Evolutionary conservation across 1,140 invertebrate genomes (phyloP).

Genomic region (Diabrotica undecimpunctata): DNA sequence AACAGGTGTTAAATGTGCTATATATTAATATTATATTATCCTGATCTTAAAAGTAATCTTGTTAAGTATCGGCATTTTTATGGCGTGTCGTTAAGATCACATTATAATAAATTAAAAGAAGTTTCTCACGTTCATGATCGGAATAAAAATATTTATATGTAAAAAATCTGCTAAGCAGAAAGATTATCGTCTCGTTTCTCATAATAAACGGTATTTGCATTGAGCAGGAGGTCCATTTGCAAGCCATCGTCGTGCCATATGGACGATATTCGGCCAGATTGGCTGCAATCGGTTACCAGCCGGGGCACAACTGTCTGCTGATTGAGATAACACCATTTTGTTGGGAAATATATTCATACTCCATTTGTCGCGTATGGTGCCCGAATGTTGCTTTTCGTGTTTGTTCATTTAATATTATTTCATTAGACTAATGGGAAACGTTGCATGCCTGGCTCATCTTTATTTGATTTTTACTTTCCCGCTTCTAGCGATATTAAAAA

Average conservation of each 20-base stretch:
- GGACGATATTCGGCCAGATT: conserved; percentile 21
- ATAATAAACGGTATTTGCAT: conserved; percentile 16
- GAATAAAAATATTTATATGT: not conserved
- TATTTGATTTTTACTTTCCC: conserved; percentile 5
- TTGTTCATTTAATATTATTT: conserved; percentile 21
- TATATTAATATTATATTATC: too few species aligned
- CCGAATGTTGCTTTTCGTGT: conserved; percentile 24
- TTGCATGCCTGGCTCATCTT: conserved; percentile 18
- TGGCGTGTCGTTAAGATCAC: too few species aligned
- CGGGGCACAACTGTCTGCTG: conserved; percentile 21
- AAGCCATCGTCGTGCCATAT: conserved; percentile 20
- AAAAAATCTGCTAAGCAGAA: conserved; percentile 9
- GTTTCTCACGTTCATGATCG: conserved; percentile 7
- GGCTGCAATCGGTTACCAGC: conserved; percentile 11
- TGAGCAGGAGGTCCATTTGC: conserved; percentile 18
- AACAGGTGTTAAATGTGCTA: too few species aligned
- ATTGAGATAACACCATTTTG: conserved; percentile 20
- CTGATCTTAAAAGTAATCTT: too few species aligned
- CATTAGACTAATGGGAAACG: conserved; percentile 21
- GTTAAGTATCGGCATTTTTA: too few species aligned
- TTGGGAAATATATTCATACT: conserved; percentile 17
- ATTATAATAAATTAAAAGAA: not conserved
- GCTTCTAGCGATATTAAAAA: not conserved
- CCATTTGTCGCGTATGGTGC: conserved; percentile 23
- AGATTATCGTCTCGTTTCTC: conserved; percentile 8